Base-by-base conservation (phyloP, 2,113 vertebrate species). In the Petaurus breviceps region DNA sequence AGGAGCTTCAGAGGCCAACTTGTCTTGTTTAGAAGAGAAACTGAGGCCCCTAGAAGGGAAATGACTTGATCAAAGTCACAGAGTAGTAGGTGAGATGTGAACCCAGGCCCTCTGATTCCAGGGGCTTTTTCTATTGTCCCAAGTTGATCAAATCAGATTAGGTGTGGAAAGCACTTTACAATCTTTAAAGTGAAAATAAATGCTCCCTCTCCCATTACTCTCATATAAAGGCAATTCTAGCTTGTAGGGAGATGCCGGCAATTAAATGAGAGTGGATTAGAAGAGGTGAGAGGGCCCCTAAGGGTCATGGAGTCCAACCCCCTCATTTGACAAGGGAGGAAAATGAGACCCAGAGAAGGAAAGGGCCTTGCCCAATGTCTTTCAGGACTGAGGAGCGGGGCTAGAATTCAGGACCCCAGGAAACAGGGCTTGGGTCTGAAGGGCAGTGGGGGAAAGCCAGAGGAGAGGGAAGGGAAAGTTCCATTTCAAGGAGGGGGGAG, bases 371-470 rank as follows among this genome's bases (percentile, higher is more conserved):
- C 57, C 12, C 57, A 31, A 10, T 31, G 68, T 84, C n/a, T 43
- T n/a, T 84, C 68, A 43, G 68, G 14, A 19, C 61, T n/a, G 37
- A 19, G 14, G 12, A 77, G 61, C 1, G 16, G 61, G 61, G 12
- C 61, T n/a, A 77, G 31, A 77, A 22, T 77, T n/a, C 68, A 77
- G 68, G 68, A n/a, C 57, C 95, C 96, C 96, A 96, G 93, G 95
- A 96, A 96, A 96, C 26, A 52, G 94, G 93, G 90, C 93, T 0
- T 3, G 91, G 37, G 89, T 84, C 16, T 0, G 43, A 91, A 53
- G 61, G 77, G 50, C 3, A 1, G 43, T 93, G 89, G 61, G 90
- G 3, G 3, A 25, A 54, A 7, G 28, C 89, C 91, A 91, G 94
- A n/a, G 94, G 52, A 96, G 90, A 95, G 89, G 0, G 24, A 91